A percentile compares a stretch with the other conserved stretches of the same genome.
phyloP scores from a whole-genome alignment of 92 coral and sea anemone species.

The Actinernus sp. region DNA sequence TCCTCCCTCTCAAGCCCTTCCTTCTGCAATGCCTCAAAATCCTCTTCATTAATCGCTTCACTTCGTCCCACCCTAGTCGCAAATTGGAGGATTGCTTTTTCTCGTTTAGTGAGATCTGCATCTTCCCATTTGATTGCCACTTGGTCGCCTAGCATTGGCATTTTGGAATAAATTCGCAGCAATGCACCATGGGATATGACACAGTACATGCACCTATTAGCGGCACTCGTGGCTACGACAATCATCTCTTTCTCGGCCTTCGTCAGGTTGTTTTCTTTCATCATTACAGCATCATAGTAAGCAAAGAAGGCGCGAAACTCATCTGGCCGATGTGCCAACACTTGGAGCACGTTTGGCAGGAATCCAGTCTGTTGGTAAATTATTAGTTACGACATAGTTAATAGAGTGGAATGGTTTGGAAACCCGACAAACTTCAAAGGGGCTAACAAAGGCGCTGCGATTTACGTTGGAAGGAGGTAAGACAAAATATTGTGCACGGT shows the following conservation, averaged over 20 bases:
- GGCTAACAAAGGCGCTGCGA: too few relatives aligned
- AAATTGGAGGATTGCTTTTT: conserved; percentile 88
- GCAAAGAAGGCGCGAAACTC: conserved; percentile 93
- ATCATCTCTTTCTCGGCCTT: conserved; percentile 97
- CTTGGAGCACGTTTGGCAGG: conserved; percentile 88
- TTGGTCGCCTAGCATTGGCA: conserved; percentile 91
- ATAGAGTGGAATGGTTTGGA: too few relatives aligned
- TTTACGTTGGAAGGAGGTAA: too few relatives aligned
- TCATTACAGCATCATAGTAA: conserved; percentile 89
- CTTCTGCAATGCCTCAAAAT: conserved; percentile 68
- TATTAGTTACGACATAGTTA: too few relatives aligned
- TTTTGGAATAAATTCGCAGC: conserved; percentile 90
- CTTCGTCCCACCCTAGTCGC: conserved; percentile 80
- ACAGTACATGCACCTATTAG: conserved; percentile 96
- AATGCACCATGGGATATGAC: conserved; percentile 96
- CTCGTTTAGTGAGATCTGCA: conserved; percentile 88
- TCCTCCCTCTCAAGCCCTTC: conserved; percentile 83
- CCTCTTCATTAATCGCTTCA: conserved; percentile 76
- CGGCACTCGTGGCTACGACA: conserved; percentile 95
- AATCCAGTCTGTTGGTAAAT: conserved; percentile 74
- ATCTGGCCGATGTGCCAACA: conserved; percentile 93
- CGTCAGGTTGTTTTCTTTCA: conserved; percentile 79
- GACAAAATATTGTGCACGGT: too few relatives aligned
- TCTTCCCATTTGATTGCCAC: conserved; percentile 87
- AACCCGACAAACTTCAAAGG: too few relatives aligned